Percentiles rank a stretch among this genome's conserved stretches.
Conservation (phyloP, 2,113 vertebrate genomes). For the Phrynosoma platyrhinos region DNA sequence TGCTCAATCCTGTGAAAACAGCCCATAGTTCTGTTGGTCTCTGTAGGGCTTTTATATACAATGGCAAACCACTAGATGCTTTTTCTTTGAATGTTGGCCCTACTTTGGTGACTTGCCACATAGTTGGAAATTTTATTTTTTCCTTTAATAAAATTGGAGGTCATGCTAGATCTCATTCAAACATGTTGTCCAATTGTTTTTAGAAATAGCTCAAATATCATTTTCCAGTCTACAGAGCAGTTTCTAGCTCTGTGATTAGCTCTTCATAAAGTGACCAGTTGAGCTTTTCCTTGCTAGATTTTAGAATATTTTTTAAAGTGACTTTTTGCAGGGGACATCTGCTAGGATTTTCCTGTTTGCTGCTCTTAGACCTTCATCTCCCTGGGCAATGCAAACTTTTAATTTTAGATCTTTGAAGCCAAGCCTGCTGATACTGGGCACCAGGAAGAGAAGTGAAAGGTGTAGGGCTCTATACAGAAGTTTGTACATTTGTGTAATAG, state of each 20-base stretch:
- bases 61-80: neutral
- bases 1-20: neutral
- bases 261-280: conserved; percentile 61
- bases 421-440: conserved; percentile 56
- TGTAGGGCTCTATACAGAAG: conserved; percentile 82
- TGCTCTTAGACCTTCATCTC: conserved; percentile 63
- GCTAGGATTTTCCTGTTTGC: conserved; percentile 56
- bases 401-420: conserved; percentile 66
- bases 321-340: conserved; percentile 54
- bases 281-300: conserved; percentile 31
- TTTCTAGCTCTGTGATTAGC: conserved; percentile 8
- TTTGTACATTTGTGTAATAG: conserved; percentile 88
- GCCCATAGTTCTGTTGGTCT: neutral
- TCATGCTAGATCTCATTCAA: neutral
- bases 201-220: neutral
- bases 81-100: neutral
- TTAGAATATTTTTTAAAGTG: conserved; percentile 49
- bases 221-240: conserved; percentile 42
- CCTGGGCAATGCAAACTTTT: conserved; percentile 57
- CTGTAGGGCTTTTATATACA: neutral
- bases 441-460: conserved; percentile 62
- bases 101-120: no score
- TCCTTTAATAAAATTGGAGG: neutral
- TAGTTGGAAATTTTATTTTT: no score
- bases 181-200: neutral